Percentiles rank a stretch among this genome's conserved stretches.
Conservation (phyloP, 1,140 invertebrate species). For the Temnothorax nylanderi region DNA sequence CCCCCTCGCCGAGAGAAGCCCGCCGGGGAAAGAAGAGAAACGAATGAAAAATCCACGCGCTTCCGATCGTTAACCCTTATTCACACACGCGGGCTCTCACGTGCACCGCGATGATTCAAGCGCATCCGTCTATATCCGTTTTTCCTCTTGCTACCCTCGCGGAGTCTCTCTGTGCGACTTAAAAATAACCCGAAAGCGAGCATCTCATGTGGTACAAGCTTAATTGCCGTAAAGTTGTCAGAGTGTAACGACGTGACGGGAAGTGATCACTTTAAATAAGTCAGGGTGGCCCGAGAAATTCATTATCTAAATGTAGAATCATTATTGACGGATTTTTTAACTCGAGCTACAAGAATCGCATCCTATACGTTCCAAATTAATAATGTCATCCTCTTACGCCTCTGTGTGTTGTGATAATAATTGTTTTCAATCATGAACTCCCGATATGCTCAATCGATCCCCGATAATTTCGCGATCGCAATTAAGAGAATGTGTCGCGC, state of each 20-base stretch:
- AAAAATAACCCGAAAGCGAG: slow-evolving; percentile 73
- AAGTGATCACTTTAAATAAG: slow-evolving; percentile 53
- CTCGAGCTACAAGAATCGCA: neutral
- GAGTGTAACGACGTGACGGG: slow-evolving; percentile 41
- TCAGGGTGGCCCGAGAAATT: neutral
- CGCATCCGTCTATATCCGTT: slow-evolving; percentile 49
- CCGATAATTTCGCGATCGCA: neutral
- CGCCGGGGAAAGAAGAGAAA: neutral
- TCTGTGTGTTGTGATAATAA: neutral
- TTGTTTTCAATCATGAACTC: neutral
- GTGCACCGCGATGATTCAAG: slow-evolving; percentile 53
- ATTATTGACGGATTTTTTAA: neutral
- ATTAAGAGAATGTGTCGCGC: slow-evolving; percentile 25
- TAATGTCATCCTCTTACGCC: too few relatives aligned
- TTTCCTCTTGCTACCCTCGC: slow-evolving; percentile 17
- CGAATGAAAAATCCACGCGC: slow-evolving; percentile 15
- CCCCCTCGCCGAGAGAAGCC: neutral
- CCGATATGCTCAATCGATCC: neutral
- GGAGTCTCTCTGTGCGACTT: slow-evolving; percentile 28
- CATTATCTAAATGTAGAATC: slow-evolving; percentile 29
- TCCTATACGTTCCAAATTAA: neutral
- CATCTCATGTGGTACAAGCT: slow-evolving; percentile 51
- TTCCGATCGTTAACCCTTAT: slow-evolving; percentile 54
- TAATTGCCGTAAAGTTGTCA: slow-evolving; percentile 73
- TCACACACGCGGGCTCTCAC: slow-evolving; percentile 24